Evolutionary conservation across 2,113 vertebrate species (phyloP).

Genomic region (Mesocricetus auratus): DNA sequence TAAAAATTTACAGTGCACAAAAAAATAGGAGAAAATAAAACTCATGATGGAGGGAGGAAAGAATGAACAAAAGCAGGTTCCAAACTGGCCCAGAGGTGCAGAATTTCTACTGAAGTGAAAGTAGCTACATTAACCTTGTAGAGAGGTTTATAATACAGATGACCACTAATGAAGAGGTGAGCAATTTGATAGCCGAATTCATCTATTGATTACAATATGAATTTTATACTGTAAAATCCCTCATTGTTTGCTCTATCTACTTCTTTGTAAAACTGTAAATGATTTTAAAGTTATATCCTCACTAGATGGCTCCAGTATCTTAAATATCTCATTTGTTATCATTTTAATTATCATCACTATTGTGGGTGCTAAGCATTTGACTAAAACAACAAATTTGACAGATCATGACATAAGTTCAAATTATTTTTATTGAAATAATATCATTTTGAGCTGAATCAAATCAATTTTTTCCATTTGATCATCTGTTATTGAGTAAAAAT

Average conservation of each 20-base stretch:
- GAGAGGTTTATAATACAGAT: neutral
- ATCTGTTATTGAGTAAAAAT: constrained; percentile 29
- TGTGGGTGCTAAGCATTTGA: neutral
- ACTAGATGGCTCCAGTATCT: neutral
- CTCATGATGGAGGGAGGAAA: neutral
- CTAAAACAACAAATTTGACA: constrained; percentile 34
- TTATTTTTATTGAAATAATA: constrained; percentile 29
- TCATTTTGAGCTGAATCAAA: constrained; percentile 36
- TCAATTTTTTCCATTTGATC: neutral
- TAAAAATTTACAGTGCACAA: neutral
- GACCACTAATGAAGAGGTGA: neutral
- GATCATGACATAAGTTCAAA: constrained; percentile 12
- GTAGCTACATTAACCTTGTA: neutral
- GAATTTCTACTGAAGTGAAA: neutral
- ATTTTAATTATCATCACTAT: constrained; percentile 25
- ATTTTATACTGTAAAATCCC: neutral
- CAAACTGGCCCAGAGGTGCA: neutral
- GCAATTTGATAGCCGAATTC: neutral
- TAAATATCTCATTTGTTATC: neutral
- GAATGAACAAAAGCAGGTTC: neutral
- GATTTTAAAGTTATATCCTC: neutral
- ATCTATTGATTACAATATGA: neutral
- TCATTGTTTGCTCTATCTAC: neutral
- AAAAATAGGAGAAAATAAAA: constrained; percentile 13
- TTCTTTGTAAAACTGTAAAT: constrained; percentile 37